Evolutionary conservation across 2,888 invertebrate species (phyloP).

Genomic region (Piscicola geometra): DNA sequence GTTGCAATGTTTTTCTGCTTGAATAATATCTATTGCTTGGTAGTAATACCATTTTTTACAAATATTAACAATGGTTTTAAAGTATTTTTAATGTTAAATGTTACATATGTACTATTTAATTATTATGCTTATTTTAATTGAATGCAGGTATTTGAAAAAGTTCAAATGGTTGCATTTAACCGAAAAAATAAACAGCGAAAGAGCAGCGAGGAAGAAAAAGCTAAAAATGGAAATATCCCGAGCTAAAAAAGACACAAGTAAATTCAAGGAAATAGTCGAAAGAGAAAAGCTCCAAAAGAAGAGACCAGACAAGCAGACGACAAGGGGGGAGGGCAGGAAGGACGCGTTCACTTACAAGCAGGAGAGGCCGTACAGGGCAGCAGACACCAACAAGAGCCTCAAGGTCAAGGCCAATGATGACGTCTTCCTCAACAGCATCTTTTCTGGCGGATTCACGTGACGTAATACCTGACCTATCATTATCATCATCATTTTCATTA

Average conservation of each 20-base stretch:
- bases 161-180: constrained; percentile 95
- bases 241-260: constrained; percentile 19
- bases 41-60: no score
- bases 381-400: not conserved
- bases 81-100: no score
- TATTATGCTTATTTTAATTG: no score
- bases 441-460: constrained; percentile 13
- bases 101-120: no score
- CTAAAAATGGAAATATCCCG: constrained; percentile 17
- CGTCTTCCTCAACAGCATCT: not conserved
- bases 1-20: not conserved
- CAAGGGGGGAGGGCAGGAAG: not conserved
- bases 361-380: not conserved
- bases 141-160: constrained; percentile 69
- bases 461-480: not conserved
- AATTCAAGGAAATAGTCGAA: constrained; percentile 13
- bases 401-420: constrained; percentile 9
- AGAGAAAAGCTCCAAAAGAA: constrained; percentile 7
- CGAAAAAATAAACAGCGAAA: constrained; percentile 86
- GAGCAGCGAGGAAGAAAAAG: constrained; percentile 79
- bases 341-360: not conserved
- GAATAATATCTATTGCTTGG: no score
- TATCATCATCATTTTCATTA: no score
- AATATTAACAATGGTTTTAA: no score
- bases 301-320: not conserved